These are phyloP conservation scores for Caretta caretta DNA, from an alignment of 2,113 vertebrate genomes.

Conservation along the genomic window DNA sequence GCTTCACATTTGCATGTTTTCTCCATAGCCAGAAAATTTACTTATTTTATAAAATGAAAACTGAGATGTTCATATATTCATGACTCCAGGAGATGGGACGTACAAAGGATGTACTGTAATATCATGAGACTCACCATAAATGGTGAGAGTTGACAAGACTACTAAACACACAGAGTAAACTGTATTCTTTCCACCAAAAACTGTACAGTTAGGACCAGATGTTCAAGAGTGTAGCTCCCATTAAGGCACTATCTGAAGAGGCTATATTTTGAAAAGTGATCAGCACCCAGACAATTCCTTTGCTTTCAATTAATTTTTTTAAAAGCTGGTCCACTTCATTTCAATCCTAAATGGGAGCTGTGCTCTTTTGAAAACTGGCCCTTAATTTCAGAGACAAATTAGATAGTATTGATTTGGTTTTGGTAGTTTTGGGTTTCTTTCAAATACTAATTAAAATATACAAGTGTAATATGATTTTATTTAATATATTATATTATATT, in stretches of 20 bases:
- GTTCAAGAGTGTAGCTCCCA: not conserved
- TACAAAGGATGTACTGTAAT: not conserved
- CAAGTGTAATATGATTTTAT: not conserved
- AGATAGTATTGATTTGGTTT: not conserved
- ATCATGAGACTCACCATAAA: not conserved
- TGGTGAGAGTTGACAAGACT: not conserved
- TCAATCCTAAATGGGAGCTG: not conserved
- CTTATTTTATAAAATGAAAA: not conserved
- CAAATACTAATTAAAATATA: not conserved
- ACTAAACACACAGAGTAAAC: not conserved
- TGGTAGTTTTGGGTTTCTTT: not conserved
- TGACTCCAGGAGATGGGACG: not conserved
- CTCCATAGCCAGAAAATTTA: not conserved
- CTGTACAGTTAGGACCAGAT: not conserved
- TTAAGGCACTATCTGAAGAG: not conserved
- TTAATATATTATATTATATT: not conserved
- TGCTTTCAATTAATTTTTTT: not conserved
- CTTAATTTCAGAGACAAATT: not conserved
- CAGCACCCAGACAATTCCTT: not conserved
- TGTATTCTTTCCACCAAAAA: not conserved
- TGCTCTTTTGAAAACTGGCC: not conserved
- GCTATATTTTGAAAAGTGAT: not conserved
- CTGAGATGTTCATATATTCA: not conserved
- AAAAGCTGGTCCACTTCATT: not conserved
- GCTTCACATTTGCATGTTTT: not conserved